A percentile compares a stretch with the other conserved stretches of the same genome.
Evolutionary conservation across 2,888 invertebrate species (phyloP).

Genomic region (Spilarctia lutea): DNA sequence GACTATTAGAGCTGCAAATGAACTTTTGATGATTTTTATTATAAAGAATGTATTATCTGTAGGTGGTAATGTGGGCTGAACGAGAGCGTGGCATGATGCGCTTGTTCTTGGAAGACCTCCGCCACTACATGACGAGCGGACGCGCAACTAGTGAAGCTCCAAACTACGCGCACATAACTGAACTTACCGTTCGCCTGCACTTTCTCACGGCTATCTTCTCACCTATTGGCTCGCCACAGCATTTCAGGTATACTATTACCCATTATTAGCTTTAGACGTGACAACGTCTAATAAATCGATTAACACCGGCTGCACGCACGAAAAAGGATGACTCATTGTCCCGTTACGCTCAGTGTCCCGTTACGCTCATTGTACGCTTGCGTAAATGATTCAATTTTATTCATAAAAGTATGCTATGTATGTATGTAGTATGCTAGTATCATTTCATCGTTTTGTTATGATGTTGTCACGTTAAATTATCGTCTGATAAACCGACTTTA

Average conservation of each 20-base stretch:
- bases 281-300: too few species aligned
- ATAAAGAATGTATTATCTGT: conserved; percentile 18
- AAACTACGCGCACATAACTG: conserved; percentile 91
- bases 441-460: too few species aligned
- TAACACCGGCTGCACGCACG: too few species aligned
- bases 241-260: conserved; percentile 88
- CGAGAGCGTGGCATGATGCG: conserved; percentile 97
- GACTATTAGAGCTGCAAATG: background rate
- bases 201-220: conserved; percentile 97
- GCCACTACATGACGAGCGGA: conserved; percentile 85
- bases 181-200: conserved; percentile 96
- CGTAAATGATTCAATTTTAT: too few species aligned
- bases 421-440: too few species aligned
- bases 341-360: too few species aligned
- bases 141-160: conserved; percentile 65
- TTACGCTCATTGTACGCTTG: too few species aligned
- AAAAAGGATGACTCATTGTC: too few species aligned
- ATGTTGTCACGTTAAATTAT: too few species aligned
- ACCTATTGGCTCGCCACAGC: conserved; percentile 95
- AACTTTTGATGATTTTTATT: background rate
- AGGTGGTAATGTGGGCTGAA: conserved; percentile 97
- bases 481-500: too few species aligned
- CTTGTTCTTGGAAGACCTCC: conserved; percentile 95
- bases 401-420: too few species aligned
- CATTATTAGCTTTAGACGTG: background rate